phyloP scores from a whole-genome alignment of 2,888 invertebrate species.

The Caenorhabditis sinica region DNA sequence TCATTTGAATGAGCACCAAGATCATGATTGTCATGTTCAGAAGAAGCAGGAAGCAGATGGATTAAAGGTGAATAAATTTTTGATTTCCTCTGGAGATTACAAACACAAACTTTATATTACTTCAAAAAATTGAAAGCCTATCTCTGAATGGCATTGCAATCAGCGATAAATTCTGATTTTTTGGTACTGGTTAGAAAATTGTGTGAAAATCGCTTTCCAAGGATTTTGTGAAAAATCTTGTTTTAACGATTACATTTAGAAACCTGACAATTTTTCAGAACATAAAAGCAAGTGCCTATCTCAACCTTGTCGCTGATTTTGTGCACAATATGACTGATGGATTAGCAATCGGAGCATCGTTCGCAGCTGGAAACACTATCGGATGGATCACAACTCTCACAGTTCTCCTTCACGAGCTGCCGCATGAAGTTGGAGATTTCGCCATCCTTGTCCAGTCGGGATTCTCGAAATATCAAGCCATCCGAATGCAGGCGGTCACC shows the following conservation, averaged over 20 bases:
- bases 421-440: constrained; percentile 99
- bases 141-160: too few relatives aligned
- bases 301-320: constrained; percentile 98
- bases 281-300: constrained; percentile 91
- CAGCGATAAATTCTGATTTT: too few relatives aligned
- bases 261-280: constrained; percentile 21
- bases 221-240: too few relatives aligned
- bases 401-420: constrained; percentile 97
- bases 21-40: constrained; percentile 25
- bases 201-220: too few relatives aligned
- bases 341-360: constrained; percentile 96
- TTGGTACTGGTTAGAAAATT: too few relatives aligned
- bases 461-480: constrained; percentile 94
- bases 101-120: too few relatives aligned
- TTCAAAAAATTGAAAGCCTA: too few relatives aligned
- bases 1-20: constrained; percentile 26
- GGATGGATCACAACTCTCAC: constrained; percentile 93
- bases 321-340: constrained; percentile 99
- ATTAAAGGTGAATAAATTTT: constrained; percentile 16
- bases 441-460: constrained; percentile 98
- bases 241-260: too few relatives aligned
- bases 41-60: constrained; percentile 20
- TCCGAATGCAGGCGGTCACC: constrained; percentile 94
- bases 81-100: too few relatives aligned
- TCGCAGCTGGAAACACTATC: constrained; percentile 71